These are phyloP conservation scores for Poecilia picta DNA, from an alignment of 2,797 vertebrate species.

Conservation along the genomic window DNA sequence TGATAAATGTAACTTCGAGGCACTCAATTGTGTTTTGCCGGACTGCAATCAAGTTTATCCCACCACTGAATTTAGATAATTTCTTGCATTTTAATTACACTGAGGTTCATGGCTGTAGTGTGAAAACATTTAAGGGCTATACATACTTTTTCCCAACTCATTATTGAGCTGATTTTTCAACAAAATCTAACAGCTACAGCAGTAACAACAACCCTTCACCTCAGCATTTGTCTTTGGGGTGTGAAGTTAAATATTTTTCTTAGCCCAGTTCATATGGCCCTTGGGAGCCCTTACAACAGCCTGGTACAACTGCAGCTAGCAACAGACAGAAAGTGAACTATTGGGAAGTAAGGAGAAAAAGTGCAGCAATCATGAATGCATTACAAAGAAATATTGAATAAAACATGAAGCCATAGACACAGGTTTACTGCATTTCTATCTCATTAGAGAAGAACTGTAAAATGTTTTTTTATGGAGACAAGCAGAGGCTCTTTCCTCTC, in stretches of 20 bases:
- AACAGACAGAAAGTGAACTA: not conserved
- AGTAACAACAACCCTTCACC: not conserved
- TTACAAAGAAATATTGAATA: constrained; percentile 46
- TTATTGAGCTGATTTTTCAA: not conserved
- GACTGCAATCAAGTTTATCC: not conserved
- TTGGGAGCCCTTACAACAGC: not conserved
- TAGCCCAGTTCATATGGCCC: not conserved
- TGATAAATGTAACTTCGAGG: not conserved
- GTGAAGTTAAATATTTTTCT: not conserved
- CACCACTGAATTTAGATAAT: not conserved
- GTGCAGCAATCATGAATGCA: constrained; percentile 37
- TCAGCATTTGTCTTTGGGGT: not conserved
- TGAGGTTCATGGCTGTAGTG: not conserved
- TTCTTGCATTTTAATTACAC: not conserved
- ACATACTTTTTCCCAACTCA: not conserved
- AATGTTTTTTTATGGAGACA: constrained; percentile 47
- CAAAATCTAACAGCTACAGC: not conserved
- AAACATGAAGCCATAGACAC: constrained; percentile 42
- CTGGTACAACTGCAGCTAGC: not conserved
- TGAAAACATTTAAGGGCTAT: not conserved
- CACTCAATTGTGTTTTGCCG: not conserved
- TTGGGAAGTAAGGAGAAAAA: constrained; percentile 8
- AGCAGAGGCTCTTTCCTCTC: constrained; percentile 5
- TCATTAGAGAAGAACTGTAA: constrained; percentile 24
- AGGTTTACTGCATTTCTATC: constrained; percentile 33